Conservation (phyloP, 2,113 vertebrate species). For the Phoenicopterus ruber region DNA sequence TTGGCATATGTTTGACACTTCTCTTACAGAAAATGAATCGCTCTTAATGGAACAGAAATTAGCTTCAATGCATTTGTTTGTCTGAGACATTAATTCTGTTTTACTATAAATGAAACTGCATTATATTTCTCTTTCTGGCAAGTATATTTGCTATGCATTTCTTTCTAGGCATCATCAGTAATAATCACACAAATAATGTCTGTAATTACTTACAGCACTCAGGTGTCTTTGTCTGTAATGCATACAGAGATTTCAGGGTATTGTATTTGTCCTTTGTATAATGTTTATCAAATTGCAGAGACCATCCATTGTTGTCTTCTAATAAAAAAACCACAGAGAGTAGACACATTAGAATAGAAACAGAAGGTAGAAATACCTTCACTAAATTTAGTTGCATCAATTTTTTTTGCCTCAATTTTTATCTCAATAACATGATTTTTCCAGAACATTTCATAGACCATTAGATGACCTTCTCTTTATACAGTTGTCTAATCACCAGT, state of each 20-base stretch:
- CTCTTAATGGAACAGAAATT: background rate
- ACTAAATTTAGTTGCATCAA: background rate
- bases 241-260: conserved; percentile 67
- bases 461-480: background rate
- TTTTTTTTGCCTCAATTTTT: background rate
- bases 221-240: conserved; percentile 68
- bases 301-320: conserved; percentile 96
- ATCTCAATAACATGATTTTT: background rate
- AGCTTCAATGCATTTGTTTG: background rate
- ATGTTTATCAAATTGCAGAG: conserved; percentile 87
- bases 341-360: background rate
- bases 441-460: background rate
- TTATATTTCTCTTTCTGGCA: background rate
- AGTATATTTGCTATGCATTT: background rate
- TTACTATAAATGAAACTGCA: background rate
- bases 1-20: background rate
- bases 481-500: background rate
- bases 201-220: conserved; percentile 84
- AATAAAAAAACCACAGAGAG: background rate
- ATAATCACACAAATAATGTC: background rate
- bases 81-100: background rate
- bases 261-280: conserved; percentile 72
- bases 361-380: background rate
- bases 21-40: background rate
- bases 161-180: background rate